Base-by-base conservation (phyloP, 2,113 vertebrate genomes). In the Camelus bactrianus region DNA sequence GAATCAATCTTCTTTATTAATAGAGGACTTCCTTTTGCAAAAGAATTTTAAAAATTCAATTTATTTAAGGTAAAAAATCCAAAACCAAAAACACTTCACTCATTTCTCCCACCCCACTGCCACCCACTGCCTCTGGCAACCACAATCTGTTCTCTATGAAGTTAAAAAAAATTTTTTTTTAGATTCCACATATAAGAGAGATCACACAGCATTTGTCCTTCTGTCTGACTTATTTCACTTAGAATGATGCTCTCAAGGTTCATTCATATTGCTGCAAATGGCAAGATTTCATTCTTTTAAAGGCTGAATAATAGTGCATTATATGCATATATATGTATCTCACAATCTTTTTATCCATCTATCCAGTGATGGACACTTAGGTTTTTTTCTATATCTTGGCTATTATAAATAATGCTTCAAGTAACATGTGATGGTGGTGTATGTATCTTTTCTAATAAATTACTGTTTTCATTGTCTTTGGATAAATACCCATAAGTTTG, bases 1-100 rank as follows among this genome's bases (percentile, higher is more conserved):
- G 11, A 89, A 89, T 17, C 19, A 76, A 95, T 86, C 32, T 84
- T 92, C 46, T 77, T 91, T 84, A 58, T 69, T 69, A 96, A 70
- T 2, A 76, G 32, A 94, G 14, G 56, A 52, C 3, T 11, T 76
- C 67, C 15, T 22, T 77, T 79, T 30, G 6, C 3, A 48, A 87
- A 8, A 83, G 24, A 82, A 54, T 88, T 79, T 35, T 26, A 16
- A 79, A 79, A 56, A 56, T 79, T 65, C 58, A 60, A 60, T 24
- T 16, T 35, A 79, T 38, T 79, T 24, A 56, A 79, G 56, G 32
- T 79, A 9, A 26, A 56, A 77, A 56, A 56, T 56, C 52, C 52
- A 52, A 79, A 79, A 79, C 52, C 20, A 56, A 77, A 52, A 77
- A 22, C 75, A 54, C 32, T 77, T 77, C 50, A 80, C 20, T 22